These are phyloP conservation scores for fruit fly (Drosophila melanogaster) DNA, from an alignment of 1,140 invertebrate genomes.

Conservation along the genomic window Release_6_plus_ISO1_MT NT_033777.3:7943001-7943500, in stretches of 20 bases:
- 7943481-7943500: conserved; percentile 69
- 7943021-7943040: too few relatives aligned
- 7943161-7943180: not conserved
- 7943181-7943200: conserved; percentile 5
- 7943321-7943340: conserved; percentile 16
- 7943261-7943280: conserved; percentile 31
- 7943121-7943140: too few relatives aligned
- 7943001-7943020: too few relatives aligned
- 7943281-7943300: conserved; percentile 7
- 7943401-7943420: not conserved
- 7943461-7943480: not conserved
- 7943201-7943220: conserved; percentile 8
- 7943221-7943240: conserved; percentile 9
- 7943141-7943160: too few relatives aligned
- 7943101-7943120: too few relatives aligned
- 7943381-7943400: conserved; percentile 1
- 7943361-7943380: conserved; percentile 3
- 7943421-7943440: conserved; percentile 2
- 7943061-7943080: too few relatives aligned
- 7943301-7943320: conserved; percentile 26
- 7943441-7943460: not conserved
- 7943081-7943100: too few relatives aligned
- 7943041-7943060: too few relatives aligned
- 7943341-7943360: conserved; percentile 21
- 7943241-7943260: conserved; percentile 17